Evolutionary conservation across 2,888 invertebrate genomes (phyloP).

Genomic region (Ophion obscuratus): DNA sequence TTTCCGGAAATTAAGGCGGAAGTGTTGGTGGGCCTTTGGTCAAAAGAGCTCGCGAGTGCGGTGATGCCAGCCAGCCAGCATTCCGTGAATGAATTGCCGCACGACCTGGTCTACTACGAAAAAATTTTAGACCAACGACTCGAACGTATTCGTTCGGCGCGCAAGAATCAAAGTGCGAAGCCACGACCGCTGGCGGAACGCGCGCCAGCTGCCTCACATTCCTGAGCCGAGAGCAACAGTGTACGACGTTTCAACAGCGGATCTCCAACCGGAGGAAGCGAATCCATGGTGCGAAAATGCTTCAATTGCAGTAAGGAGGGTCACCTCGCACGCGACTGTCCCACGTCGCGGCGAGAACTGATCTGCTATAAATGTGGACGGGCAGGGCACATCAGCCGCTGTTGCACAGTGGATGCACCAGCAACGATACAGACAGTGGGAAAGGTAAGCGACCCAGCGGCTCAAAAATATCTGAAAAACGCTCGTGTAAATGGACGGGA

Average conservation of each 20-base stretch:
- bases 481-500: conserved; percentile 26
- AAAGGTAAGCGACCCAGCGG: neutral
- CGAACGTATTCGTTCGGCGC: neutral
- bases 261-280: too few relatives aligned
- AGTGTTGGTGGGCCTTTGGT: neutral
- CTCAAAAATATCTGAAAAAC: conserved; percentile 49
- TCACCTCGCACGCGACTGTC: neutral
- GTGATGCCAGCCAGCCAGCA: neutral
- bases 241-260: too few relatives aligned
- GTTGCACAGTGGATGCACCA: neutral
- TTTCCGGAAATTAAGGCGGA: neutral
- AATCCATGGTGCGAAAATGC: neutral
- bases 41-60: neutral
- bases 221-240: neutral
- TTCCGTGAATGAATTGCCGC: neutral
- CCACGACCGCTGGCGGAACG: too few relatives aligned
- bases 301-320: neutral
- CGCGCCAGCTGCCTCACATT: neutral
- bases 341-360: neutral
- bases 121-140: neutral
- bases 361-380: neutral
- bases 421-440: neutral
- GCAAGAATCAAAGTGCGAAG: neutral
- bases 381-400: neutral
- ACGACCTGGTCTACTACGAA: neutral